phyloP scores from a whole-genome alignment of 1,140 invertebrate species.

The Portunus trituberculatus region DNA sequence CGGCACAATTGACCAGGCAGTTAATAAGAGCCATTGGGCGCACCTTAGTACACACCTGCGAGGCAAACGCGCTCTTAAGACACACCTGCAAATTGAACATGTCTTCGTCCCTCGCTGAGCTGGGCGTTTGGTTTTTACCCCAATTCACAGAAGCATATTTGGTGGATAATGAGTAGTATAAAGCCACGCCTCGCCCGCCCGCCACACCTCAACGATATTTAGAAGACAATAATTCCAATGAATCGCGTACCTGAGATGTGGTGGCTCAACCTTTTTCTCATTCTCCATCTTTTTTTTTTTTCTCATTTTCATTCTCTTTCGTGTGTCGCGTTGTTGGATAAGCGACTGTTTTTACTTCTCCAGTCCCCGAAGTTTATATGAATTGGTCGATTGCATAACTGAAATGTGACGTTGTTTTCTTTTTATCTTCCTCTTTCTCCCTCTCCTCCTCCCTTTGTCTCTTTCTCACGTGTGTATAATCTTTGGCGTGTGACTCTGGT shows the following conservation, averaged over 20 bases:
- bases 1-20: background rate
- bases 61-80: background rate
- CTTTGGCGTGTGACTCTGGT: no score
- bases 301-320: background rate
- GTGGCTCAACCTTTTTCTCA: background rate
- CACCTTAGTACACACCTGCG: background rate
- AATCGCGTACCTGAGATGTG: background rate
- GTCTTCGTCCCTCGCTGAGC: background rate
- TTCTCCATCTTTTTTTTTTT: no score
- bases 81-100: background rate
- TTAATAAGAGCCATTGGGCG: no score
- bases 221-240: background rate
- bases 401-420: background rate
- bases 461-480: no score
- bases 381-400: background rate
- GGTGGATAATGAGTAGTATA: background rate
- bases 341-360: no score
- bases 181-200: background rate
- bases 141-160: background rate
- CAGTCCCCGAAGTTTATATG: background rate
- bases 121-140: background rate
- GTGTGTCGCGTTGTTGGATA: background rate
- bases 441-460: no score
- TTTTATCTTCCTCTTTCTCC: no score
- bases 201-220: background rate